Evolutionary conservation across 2,888 invertebrate species (phyloP), one percentile per base, ranked within the genome.

Genomic region (Cephus rjabovi): DNA sequence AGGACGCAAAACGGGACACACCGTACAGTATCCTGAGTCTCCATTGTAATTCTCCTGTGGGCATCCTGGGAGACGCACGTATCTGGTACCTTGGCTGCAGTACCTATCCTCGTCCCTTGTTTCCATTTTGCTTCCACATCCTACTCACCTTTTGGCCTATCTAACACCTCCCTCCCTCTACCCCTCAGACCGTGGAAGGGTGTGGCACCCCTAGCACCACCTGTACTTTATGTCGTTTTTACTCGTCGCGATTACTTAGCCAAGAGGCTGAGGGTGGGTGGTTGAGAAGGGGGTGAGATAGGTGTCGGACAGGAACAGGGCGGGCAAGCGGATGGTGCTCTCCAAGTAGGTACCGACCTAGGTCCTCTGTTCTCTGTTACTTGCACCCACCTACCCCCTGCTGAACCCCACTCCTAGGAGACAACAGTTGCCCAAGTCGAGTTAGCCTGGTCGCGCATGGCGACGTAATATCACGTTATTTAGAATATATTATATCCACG

Each of bases 151-250:
- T 56, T 56, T 56, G 56, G 56, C 56, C 56, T 56, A 56, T 56
- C 56, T 56, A 56, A 9, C 23, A 40, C 40, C 40, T 6, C 6
- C 1, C 15, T 23, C 12, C 30, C 3, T n/a, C 71, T 11, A 9
- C 71, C 9, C 9, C 71, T 33, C 11, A 71, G 31, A 12, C n/a
- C 71, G 3, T 31, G 71, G 71, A 15, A 74, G 74, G 74, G 74
- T 23, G 74, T 34, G 30, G 74, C 34, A 34, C 23, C 34, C 83
- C 79, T 83, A 80, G 83, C 86, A 83, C 82, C 86, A 82, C 83
- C 86, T 86, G 87, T 84, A 85, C 80, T 86, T 87, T 84, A 86
- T 83, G 84, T 84, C 81, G 83, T 86, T 86, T 87, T 86, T 84
- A 87, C 84, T 83, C 83, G 81, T 83, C 81, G 82, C 85, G 85